Evolutionary conservation across 2,888 invertebrate genomes (phyloP).

Genomic region (Ptycholaimellus sp.): DNA sequence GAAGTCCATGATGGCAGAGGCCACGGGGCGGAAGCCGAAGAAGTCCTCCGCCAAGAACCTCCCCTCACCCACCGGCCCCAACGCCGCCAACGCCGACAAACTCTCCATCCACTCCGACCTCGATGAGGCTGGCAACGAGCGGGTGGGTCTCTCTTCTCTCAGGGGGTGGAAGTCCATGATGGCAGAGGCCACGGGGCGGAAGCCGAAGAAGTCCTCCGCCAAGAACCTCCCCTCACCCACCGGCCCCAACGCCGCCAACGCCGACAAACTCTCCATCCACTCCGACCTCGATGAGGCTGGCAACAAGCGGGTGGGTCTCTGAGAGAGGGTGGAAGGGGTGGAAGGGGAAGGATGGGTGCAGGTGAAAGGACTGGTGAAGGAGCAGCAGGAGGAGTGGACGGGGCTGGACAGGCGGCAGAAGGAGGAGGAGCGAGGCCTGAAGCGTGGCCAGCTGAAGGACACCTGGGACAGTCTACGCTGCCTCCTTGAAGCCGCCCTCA

Average conservation of each 20-base stretch:
- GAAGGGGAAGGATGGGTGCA: slow-evolving; percentile 11
- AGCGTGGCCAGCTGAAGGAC: slow-evolving; percentile 41
- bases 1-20: no score
- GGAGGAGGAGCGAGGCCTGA: slow-evolving; percentile 45
- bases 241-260: neutral
- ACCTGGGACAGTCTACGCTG: slow-evolving; percentile 39
- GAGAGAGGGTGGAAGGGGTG: neutral
- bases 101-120: no score
- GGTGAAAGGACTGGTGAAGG: slow-evolving; percentile 45
- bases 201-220: slow-evolving; percentile 13
- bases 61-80: no score
- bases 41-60: no score
- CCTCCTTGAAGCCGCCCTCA: slow-evolving; percentile 58
- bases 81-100: no score
- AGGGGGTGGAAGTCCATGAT: no score
- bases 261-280: neutral
- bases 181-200: no score
- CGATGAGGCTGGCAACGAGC: no score
- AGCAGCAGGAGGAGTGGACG: slow-evolving; percentile 83
- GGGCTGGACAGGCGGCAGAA: slow-evolving; percentile 55
- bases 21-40: no score
- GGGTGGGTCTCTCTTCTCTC: no score
- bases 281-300: slow-evolving; percentile 2
- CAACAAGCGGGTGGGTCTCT: neutral
- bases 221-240: neutral